Evolutionary conservation across 2,797 vertebrate genomes (phyloP), one percentile per base, ranked within the genome.

Genomic region (Carcharodon carcharias): DNA sequence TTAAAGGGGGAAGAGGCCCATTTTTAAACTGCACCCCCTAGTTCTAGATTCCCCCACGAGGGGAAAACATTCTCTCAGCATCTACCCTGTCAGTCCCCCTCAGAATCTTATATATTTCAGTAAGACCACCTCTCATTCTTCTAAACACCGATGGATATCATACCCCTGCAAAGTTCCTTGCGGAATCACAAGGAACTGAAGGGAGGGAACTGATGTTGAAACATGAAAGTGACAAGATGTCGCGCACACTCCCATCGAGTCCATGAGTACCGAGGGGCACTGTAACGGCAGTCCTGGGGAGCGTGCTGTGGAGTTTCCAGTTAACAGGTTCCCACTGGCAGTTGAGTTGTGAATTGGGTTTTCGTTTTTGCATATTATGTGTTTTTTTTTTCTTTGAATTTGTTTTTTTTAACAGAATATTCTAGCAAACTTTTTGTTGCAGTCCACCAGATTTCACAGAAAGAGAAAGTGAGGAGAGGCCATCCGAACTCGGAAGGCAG

Each of bases 381-480:
- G 73, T 50, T 54, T 58, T 63, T 92, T 31, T 31, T 95, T 50
- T 95, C 45, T 45, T 95, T 50, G 69, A 95, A 95, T 95, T 95
- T 95, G 94, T 95, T 95, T 93, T 67, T 54, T 54, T 71, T 73
- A 73, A 95, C 94, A 95, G 94, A 95, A 73, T 69, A 45, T 50
- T 95, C 50, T 95, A 73, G 94, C 94, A 95, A 95, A 95, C 26
- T 56, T 95, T 95, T 95, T 95, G 65, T 73, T 95, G 94, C 94
- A 95, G 94, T 95, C 94, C 94, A 95, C 94, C 31, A 95, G 94
- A 95, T 95, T 56, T 21, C 67, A 95, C 45, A 56, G 94, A 14
- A 71, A 71, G 93, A 73, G 56, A 73, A 95, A 69, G 45, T 73
- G 45, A 73, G 16, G 16, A 95, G 65, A 21, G 69, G 65, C 21